These are phyloP conservation scores for Hirtodrosophila alboralis DNA, from an alignment of 2,888 invertebrate species.

Conservation along the genomic window DNA sequence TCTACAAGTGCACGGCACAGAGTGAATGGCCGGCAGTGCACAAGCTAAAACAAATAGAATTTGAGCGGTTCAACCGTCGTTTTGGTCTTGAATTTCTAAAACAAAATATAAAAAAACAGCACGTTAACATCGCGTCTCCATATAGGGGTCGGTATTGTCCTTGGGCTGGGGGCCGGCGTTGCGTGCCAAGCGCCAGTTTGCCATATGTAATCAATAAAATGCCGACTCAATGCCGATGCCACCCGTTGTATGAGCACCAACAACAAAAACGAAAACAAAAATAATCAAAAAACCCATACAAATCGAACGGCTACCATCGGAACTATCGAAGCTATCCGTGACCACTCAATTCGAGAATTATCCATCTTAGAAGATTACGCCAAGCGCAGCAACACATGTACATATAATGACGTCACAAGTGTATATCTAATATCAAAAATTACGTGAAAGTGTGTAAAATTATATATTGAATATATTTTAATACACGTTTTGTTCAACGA, in stretches of 20 bases:
- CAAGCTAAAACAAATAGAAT: conserved; percentile 24
- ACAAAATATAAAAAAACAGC: conserved; percentile 26
- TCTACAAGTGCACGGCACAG: conserved; percentile 27
- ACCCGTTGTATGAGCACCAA: conserved; percentile 23
- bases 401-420: conserved; percentile 4
- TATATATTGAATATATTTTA: too few relatives aligned
- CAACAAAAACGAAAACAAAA: conserved; percentile 11
- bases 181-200: conserved; percentile 60
- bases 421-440: too few relatives aligned
- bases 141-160: conserved; percentile 61
- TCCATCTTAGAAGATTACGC: not conserved
- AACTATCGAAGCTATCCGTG: conserved; percentile 9
- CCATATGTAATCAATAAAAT: conserved; percentile 66
- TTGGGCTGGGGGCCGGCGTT: conserved; percentile 71
- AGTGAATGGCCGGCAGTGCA: conserved; percentile 51
- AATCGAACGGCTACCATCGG: conserved; percentile 33
- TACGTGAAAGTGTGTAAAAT: too few relatives aligned
- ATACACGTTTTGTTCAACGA: too few relatives aligned
- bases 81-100: conserved; percentile 64
- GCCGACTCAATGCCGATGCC: conserved; percentile 49
- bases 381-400: not conserved
- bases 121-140: conserved; percentile 55
- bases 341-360: too few relatives aligned
- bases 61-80: conserved; percentile 32
- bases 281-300: conserved; percentile 29